Percentiles rank a stretch among this genome's conserved stretches.
These are phyloP conservation scores for Lagodon rhomboides DNA, from an alignment of 2,797 vertebrate species.

Conservation along the genomic window DNA sequence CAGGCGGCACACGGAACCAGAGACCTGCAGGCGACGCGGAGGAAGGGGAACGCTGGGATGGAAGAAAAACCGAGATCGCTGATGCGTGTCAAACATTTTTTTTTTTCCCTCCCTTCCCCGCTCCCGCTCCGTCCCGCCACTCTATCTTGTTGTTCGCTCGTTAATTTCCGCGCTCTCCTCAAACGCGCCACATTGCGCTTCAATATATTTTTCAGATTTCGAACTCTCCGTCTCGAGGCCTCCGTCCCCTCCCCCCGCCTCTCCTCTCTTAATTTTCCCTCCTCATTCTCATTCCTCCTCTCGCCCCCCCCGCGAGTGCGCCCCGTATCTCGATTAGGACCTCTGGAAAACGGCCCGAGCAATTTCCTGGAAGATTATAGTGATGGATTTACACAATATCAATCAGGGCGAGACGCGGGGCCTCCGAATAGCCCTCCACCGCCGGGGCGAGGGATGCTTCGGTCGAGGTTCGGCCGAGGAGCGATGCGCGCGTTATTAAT, in stretches of 20 bases:
- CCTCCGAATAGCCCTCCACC: conserved; percentile 39
- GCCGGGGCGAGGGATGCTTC: not conserved
- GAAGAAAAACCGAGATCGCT: conserved; percentile 52
- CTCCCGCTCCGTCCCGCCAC: conserved; percentile 29
- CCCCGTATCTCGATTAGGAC: conserved; percentile 62
- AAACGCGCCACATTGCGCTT: too few relatives aligned
- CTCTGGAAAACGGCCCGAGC: conserved; percentile 62
- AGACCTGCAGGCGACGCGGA: conserved; percentile 61
- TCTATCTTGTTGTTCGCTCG: conserved; percentile 48
- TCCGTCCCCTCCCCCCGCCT: conserved; percentile 38
- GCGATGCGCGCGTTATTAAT: not conserved
- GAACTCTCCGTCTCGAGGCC: not conserved
- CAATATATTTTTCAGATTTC: conserved; percentile 11
- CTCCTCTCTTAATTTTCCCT: conserved; percentile 43
- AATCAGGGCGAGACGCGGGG: conserved; percentile 59
- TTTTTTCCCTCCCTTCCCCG: not conserved
- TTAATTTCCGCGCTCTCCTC: conserved; percentile 35
- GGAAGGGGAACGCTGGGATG: conserved; percentile 36
- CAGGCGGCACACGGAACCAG: conserved; percentile 63
- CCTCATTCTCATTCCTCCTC: conserved; percentile 49
- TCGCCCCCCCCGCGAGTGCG: conserved; percentile 20
- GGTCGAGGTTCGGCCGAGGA: too few relatives aligned
- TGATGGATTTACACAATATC: conserved; percentile 72
- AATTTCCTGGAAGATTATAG: conserved; percentile 76
- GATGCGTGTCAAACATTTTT: conserved; percentile 45